These are phyloP conservation scores for Ecliptopera silaceata DNA, from an alignment of 2,888 invertebrate genomes.

Conservation along the genomic window DNA sequence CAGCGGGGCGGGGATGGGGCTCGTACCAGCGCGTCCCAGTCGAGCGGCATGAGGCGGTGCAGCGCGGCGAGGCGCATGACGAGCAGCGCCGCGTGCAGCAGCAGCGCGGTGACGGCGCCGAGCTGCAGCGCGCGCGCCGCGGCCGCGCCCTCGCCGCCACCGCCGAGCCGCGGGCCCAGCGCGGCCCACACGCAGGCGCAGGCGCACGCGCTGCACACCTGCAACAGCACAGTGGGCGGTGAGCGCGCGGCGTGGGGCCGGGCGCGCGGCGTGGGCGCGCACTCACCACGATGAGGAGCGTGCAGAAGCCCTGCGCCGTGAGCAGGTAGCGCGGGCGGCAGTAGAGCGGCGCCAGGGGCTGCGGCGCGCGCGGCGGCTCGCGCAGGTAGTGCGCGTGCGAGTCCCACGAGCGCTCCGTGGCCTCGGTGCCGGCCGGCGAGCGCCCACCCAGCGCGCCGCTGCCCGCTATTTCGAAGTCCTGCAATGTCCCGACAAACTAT, in stretches of 20 bases:
- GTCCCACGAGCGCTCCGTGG: constrained; percentile 79
- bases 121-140: constrained; percentile 67
- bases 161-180: constrained; percentile 52
- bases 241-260: no score
- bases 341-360: constrained; percentile 73
- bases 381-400: constrained; percentile 79
- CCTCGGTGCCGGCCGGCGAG: constrained; percentile 74
- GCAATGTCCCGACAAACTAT: constrained; percentile 32
- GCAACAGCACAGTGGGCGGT: constrained; percentile 28
- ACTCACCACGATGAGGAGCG: constrained; percentile 47
- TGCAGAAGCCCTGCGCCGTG: constrained; percentile 47
- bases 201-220: constrained; percentile 48
- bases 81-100: constrained; percentile 67
- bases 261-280: no score
- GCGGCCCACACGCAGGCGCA: constrained; percentile 59
- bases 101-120: constrained; percentile 64
- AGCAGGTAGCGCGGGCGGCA: constrained; percentile 63
- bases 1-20: no score
- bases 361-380: constrained; percentile 64
- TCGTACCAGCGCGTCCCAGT: constrained; percentile 61
- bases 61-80: constrained; percentile 67
- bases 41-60: constrained; percentile 67
- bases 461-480: constrained; percentile 83
- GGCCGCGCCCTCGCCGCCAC: constrained; percentile 63
- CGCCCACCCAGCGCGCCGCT: constrained; percentile 68